Evolutionary conservation across 2,797 vertebrate genomes (phyloP).

Genomic region (Hemitrygon akajei): DNA sequence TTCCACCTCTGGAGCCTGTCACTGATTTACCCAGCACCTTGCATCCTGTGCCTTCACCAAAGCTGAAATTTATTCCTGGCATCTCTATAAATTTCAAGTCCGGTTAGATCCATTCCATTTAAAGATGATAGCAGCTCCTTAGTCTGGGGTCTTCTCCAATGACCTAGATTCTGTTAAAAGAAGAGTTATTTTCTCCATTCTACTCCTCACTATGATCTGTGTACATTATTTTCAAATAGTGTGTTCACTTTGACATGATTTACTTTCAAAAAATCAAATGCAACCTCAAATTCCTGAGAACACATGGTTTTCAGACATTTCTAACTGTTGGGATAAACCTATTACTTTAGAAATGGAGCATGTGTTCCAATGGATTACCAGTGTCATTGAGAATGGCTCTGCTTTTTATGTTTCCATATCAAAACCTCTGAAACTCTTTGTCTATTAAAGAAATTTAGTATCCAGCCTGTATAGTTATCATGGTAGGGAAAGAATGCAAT

Average conservation of each 20-base stretch:
- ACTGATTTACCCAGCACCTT: not conserved
- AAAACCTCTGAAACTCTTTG: no score
- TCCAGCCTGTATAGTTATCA: not conserved
- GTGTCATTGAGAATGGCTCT: not conserved
- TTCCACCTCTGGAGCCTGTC: not conserved
- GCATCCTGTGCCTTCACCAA: not conserved
- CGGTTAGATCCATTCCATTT: not conserved
- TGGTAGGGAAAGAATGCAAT: not conserved
- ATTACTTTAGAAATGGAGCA: not conserved
- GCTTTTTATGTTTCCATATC: no score
- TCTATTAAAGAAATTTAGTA: not conserved
- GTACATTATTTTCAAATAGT: not conserved
- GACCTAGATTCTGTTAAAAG: not conserved
- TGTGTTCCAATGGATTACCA: not conserved
- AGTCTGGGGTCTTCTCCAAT: not conserved
- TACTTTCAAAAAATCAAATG: not conserved
- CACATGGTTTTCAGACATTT: not conserved
- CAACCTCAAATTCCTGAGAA: not conserved
- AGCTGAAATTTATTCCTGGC: not conserved
- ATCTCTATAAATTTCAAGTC: not conserved
- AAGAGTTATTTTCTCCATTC: not conserved
- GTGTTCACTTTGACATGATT: not conserved
- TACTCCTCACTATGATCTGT: not conserved
- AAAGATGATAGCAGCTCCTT: not conserved
- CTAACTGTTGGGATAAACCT: not conserved